A percentile compares a stretch with the other conserved stretches of the same genome.
These are phyloP conservation scores for Ganaspis sp. DNA, from an alignment of 1,140 invertebrate genomes.

Conservation along the genomic window DNA sequence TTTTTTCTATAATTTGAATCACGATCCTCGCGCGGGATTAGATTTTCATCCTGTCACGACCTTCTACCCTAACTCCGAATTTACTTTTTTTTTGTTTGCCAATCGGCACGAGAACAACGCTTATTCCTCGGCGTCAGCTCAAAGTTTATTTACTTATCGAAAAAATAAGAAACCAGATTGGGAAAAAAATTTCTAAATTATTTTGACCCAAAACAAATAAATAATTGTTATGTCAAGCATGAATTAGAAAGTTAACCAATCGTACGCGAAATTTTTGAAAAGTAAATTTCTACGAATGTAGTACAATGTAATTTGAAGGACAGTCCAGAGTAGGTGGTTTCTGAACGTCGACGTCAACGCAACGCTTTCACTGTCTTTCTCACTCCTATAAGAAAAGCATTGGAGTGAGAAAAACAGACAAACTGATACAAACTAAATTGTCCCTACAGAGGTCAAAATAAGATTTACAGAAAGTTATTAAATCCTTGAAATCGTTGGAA, in stretches of 20 bases:
- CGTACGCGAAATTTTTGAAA: background rate
- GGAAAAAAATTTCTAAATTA: background rate
- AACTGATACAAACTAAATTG: background rate
- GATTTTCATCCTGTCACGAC: too few relatives aligned
- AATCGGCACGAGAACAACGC: too few relatives aligned
- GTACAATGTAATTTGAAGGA: background rate
- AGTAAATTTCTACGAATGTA: background rate
- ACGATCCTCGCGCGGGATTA: too few relatives aligned
- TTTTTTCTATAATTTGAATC: too few relatives aligned
- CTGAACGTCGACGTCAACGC: background rate
- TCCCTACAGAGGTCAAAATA: background rate
- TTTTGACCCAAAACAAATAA: background rate
- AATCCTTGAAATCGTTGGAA: background rate
- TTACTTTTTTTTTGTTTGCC: too few relatives aligned
- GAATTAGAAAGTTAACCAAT: background rate
- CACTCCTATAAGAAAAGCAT: too few relatives aligned
- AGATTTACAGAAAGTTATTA: background rate
- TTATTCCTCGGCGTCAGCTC: too few relatives aligned
- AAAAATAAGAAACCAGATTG: conserved; percentile 21
- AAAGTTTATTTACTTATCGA: background rate
- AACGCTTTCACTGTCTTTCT: too few relatives aligned
- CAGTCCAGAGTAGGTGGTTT: too few relatives aligned
- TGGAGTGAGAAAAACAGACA: too few relatives aligned
- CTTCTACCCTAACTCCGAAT: too few relatives aligned
- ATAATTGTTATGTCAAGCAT: background rate